Percentiles rank a stretch among this genome's conserved stretches.
phyloP scores from a whole-genome alignment of 2,888 invertebrate genomes.

The Brachyopa scutellaris region DNA sequence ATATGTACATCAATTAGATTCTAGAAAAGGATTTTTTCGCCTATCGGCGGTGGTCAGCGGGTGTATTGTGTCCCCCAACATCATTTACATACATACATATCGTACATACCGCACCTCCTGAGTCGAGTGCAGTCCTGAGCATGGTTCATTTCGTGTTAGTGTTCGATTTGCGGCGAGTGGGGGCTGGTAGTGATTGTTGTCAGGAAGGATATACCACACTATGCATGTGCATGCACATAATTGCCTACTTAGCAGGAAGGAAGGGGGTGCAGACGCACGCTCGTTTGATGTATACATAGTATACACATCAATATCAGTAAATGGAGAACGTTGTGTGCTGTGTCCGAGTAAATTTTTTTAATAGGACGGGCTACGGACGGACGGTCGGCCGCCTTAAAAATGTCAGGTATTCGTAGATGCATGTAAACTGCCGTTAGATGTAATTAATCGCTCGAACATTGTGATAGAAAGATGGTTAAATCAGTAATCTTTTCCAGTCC shows the following conservation, averaged over 20 bases:
- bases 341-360: constrained; percentile 49
- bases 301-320: constrained; percentile 57
- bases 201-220: constrained; percentile 28
- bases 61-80: constrained; percentile 20
- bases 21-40: not conserved
- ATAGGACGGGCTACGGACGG: too few relatives aligned
- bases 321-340: constrained; percentile 41
- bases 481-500: constrained; percentile 27
- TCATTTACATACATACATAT: constrained; percentile 10
- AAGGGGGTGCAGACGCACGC: not conserved
- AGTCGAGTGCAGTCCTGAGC: not conserved
- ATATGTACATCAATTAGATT: constrained; percentile 39
- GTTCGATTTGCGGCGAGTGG: constrained; percentile 7
- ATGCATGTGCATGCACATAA: constrained; percentile 59
- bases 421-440: constrained; percentile 32
- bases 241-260: constrained; percentile 43
- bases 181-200: not conserved
- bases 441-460: constrained; percentile 52
- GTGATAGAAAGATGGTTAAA: constrained; percentile 42
- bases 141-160: constrained; percentile 32
- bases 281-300: constrained; percentile 51
- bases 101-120: not conserved
- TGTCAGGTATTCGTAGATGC: constrained; percentile 20
- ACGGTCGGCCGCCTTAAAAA: constrained; percentile 48
- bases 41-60: not conserved